These are phyloP conservation scores for Sturmia bella DNA, from an alignment of 2,888 invertebrate genomes.

Conservation along the genomic window DNA sequence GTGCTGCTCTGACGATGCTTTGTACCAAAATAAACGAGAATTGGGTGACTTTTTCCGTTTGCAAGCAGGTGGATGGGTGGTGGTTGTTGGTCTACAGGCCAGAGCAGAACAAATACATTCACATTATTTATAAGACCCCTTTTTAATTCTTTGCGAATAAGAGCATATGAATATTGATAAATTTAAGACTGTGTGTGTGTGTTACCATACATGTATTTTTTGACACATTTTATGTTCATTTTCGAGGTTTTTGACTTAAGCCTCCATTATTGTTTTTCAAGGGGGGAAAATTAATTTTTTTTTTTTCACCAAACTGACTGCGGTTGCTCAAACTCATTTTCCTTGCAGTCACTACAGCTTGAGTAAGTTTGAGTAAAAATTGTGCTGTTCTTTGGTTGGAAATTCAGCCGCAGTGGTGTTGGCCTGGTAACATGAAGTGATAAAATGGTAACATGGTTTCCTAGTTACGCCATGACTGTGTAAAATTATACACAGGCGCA, in stretches of 20 bases:
- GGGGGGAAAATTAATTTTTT: slow-evolving; percentile 12
- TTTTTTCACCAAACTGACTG: slow-evolving; percentile 58
- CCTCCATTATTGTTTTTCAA: slow-evolving; percentile 53
- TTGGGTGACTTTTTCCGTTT: slow-evolving; percentile 7
- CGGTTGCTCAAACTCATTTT: slow-evolving; percentile 69
- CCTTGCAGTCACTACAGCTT: slow-evolving; percentile 44
- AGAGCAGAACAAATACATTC: neutral
- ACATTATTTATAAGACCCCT: slow-evolving; percentile 15
- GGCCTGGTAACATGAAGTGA: slow-evolving; percentile 47
- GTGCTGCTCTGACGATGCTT: slow-evolving; percentile 39
- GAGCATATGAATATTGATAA: neutral
- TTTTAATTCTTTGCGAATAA: neutral
- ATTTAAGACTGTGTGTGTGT: neutral
- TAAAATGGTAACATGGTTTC: slow-evolving; percentile 30
- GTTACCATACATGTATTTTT: slow-evolving; percentile 18
- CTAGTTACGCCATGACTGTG: slow-evolving; percentile 23
- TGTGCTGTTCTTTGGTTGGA: slow-evolving; percentile 15
- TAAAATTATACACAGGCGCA: slow-evolving; percentile 11
- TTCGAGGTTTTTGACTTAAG: slow-evolving; percentile 50
- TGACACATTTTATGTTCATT: slow-evolving; percentile 37
- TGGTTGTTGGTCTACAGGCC: slow-evolving; percentile 10
- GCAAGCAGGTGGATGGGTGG: slow-evolving; percentile 50
- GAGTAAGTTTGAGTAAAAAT: slow-evolving; percentile 2
- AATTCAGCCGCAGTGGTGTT: slow-evolving; percentile 55
- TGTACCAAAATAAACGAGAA: slow-evolving; percentile 20